phyloP scores from a whole-genome alignment of 2,113 vertebrate species.

The Brachirus orientalis region DNA sequence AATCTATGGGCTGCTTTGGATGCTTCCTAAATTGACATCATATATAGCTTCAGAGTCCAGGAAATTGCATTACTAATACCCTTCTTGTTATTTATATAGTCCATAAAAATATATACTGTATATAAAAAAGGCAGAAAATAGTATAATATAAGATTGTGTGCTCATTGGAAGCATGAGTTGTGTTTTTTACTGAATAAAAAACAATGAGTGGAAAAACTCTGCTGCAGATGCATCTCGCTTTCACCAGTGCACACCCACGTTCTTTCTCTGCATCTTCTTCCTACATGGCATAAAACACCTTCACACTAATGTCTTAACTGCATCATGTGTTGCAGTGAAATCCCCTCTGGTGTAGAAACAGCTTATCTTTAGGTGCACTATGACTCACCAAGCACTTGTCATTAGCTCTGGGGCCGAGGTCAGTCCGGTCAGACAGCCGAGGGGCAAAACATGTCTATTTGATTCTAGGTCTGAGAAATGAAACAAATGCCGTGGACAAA shows the following conservation, averaged over 20 bases:
- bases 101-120: no score
- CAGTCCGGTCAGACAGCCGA: neutral
- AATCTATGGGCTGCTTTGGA: neutral
- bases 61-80: no score
- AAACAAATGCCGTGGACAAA: neutral
- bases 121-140: no score
- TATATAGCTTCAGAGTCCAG: neutral
- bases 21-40: neutral
- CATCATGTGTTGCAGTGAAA: neutral
- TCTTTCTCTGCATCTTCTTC: neutral
- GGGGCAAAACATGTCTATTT: neutral
- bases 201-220: neutral
- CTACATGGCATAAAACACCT: constrained; percentile 9
- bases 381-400: neutral
- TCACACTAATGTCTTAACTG: neutral
- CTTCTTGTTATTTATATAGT: no score
- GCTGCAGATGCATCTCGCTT: neutral
- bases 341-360: neutral
- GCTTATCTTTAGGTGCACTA: neutral
- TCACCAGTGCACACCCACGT: neutral
- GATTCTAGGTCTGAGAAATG: neutral
- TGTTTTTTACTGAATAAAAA: neutral
- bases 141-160: no score
- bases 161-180: neutral
- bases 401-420: neutral